Conservation (phyloP, 2,113 vertebrate genomes). For the Brachyhypopomus gauderio region DNA sequence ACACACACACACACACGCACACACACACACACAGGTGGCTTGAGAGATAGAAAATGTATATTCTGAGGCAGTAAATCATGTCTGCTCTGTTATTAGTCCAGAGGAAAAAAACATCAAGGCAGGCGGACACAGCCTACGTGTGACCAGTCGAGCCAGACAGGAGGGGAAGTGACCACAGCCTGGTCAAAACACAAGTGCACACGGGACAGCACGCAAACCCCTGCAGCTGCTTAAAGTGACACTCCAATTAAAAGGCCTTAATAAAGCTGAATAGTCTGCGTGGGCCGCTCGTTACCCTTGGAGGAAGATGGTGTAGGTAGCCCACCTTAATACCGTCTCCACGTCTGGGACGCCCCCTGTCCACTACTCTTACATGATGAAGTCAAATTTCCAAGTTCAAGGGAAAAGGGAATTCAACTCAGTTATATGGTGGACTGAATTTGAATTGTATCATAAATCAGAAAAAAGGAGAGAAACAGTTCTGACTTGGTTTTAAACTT, state of each 20-base stretch:
- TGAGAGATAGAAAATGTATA: conserved; percentile 3
- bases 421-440: conserved; percentile 16
- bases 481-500: conserved; percentile 26
- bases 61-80: background rate
- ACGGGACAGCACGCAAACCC: background rate
- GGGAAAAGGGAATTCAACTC: background rate
- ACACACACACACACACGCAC: conserved; percentile 19
- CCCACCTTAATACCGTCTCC: conserved; percentile 19
- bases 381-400: background rate
- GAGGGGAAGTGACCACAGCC: conserved; percentile 27
- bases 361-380: background rate
- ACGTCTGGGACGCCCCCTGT: background rate
- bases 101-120: conserved; percentile 17
- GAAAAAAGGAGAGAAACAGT: conserved; percentile 20
- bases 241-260: conserved; percentile 23
- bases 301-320: conserved; percentile 22
- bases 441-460: conserved; percentile 30
- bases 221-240: conserved; percentile 25
- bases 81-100: conserved; percentile 17
- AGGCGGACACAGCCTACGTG: background rate
- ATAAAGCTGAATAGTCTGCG: conserved; percentile 33
- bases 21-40: background rate
- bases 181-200: background rate
- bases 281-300: conserved; percentile 47
- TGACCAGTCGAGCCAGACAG: conserved; percentile 2